These are phyloP conservation scores for Falco cherrug DNA, from an alignment of 2,797 vertebrate genomes.

Conservation along the genomic window DNA sequence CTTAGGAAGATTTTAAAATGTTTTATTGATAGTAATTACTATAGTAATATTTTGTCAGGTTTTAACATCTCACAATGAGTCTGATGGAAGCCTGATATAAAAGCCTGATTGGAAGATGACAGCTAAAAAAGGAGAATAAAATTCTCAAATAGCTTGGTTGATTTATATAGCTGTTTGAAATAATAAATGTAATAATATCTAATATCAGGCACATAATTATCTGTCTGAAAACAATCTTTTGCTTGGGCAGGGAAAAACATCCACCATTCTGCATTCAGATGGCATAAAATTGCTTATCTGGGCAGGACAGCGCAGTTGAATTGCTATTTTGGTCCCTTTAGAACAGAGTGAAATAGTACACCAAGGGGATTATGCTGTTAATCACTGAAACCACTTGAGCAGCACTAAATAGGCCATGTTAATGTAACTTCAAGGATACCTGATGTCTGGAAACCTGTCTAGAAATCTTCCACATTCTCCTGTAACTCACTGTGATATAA, in stretches of 20 bases:
- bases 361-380: background rate
- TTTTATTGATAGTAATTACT: background rate
- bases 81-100: background rate
- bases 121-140: background rate
- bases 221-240: background rate
- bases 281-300: slow-evolving; percentile 4
- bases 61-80: background rate
- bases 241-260: background rate
- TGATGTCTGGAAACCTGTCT: background rate
- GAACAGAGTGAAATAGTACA: background rate
- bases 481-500: background rate
- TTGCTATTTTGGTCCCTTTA: slow-evolving; percentile 8
- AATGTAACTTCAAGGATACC: background rate
- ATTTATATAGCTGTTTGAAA: background rate
- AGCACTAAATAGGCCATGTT: background rate
- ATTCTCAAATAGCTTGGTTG: background rate
- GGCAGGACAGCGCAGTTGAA: background rate
- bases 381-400: slow-evolving; percentile 1
- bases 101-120: background rate
- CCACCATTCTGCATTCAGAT: background rate
- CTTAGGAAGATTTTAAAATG: background rate
- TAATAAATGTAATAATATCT: background rate
- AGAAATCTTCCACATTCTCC: background rate
- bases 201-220: background rate
- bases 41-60: background rate